Percentiles rank a stretch among this genome's conserved stretches.
Evolutionary conservation across 2,797 vertebrate species (phyloP).

Genomic region (Tolypeutes matacus): DNA sequence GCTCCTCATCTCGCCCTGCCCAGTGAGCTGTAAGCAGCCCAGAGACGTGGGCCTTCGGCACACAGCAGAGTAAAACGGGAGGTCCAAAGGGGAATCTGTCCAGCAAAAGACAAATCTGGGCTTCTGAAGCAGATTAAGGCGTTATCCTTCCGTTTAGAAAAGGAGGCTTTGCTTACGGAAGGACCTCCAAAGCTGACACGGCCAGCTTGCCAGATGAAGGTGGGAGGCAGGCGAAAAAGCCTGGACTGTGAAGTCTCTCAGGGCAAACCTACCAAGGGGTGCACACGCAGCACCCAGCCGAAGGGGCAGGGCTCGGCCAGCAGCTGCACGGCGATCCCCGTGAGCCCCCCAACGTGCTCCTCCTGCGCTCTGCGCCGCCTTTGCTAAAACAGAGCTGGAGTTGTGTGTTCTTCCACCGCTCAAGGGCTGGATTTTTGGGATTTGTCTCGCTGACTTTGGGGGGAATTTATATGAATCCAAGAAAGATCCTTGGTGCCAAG

Average conservation of each 20-base stretch:
- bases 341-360: too few relatives aligned
- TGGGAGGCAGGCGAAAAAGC: neutral
- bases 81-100: neutral
- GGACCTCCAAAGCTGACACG: neutral
- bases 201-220: neutral
- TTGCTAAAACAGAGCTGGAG: neutral
- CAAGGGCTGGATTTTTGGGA: neutral
- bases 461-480: neutral
- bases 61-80: neutral
- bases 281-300: too few relatives aligned
- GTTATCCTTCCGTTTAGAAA: neutral
- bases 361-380: too few relatives aligned
- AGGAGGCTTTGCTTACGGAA: neutral
- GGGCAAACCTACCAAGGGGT: neutral
- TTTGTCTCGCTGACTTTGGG: neutral
- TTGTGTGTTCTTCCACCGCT: neutral
- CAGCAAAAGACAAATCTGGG: neutral
- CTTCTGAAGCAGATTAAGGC: neutral
- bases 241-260: neutral
- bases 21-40: neutral
- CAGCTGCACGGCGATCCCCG: neutral
- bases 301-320: neutral
- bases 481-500: neutral
- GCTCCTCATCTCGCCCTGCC: neutral
- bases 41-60: neutral